phyloP scores from a whole-genome alignment of 2,888 invertebrate species.

The Sinodicranocentrus sp. region DNA sequence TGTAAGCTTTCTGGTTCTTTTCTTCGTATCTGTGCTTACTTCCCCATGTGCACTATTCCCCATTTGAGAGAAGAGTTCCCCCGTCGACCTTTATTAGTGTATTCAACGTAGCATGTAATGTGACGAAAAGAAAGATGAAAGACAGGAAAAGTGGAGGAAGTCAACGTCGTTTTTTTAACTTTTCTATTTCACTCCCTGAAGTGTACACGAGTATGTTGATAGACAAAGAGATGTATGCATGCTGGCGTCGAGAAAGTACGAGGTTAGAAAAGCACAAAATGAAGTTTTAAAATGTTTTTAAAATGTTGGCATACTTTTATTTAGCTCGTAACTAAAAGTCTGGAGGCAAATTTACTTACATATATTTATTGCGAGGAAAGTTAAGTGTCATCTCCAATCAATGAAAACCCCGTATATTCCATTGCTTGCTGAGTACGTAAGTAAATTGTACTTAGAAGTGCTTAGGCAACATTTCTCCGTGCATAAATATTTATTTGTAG shows the following conservation, averaged over 20 bases:
- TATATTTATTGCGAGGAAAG: background rate
- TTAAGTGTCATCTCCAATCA: constrained; percentile 20
- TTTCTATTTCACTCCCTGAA: background rate
- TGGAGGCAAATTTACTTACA: no score
- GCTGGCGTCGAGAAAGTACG: no score
- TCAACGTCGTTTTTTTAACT: constrained; percentile 19
- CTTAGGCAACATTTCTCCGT: background rate
- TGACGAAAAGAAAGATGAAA: constrained; percentile 44
- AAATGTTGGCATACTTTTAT: no score
- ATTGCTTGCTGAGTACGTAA: background rate
- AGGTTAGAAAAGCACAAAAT: no score
- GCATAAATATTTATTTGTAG: background rate
- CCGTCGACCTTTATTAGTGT: constrained; percentile 59
- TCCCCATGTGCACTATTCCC: constrained; percentile 29
- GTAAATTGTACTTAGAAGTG: background rate
- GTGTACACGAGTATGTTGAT: no score
- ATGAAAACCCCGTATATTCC: background rate
- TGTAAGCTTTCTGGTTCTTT: background rate
- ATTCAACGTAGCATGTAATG: constrained; percentile 62
- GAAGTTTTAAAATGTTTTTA: no score
- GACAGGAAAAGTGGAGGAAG: constrained; percentile 47
- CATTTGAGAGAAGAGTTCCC: constrained; percentile 38
- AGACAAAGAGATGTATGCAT: no score
- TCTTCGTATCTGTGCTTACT: background rate
- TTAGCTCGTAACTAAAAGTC: no score